Evolutionary conservation across 2,797 vertebrate species (phyloP), one percentile per base, ranked within the genome.

Genomic region (Tadarida brasiliensis): DNA sequence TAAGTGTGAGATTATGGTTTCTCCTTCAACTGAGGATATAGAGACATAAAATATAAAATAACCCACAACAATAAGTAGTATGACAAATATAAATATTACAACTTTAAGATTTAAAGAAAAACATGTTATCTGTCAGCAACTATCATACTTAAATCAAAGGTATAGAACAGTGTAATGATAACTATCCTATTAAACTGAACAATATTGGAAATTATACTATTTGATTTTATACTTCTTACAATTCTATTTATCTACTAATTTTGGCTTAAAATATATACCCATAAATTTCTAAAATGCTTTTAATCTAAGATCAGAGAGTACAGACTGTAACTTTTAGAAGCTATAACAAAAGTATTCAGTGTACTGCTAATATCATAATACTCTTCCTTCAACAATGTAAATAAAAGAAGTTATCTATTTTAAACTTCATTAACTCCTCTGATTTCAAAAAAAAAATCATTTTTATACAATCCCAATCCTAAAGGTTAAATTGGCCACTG

Each of bases 161-260:
- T 68, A 44, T 20, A 87, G 22, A 24, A 97, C 85, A 94, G 97
- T 91, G 94, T 97, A 98, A 98, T 96, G 96, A 95, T 94, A 98
- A 96, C 93, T 98, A 96, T 94, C 91, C 82, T 97, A 97, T 94
- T 98, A 97, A 98, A 97, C 88, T 95, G 95, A 98, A 97, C 97
- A 81, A 73, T 68, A 54, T 26, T 97, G 96, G 89, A 96, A 97
- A 96, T 95, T 95, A 97, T 92, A 93, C 20, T 94, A 91, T 76
- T 91, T 94, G 76, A 94, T 80, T 96, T 92, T 93, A 68, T 96
- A 94, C 85, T 73, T 84, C 19, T 84, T 90, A 94, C 0, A 87
- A 81, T 91, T 91, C 24, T 59, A 81, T 49, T 87, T 95, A 74
- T 77, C 26, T 56, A 92, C 30, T 74, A 86, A 90, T 94, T 94